phyloP scores from a whole-genome alignment of 2,797 vertebrate genomes.

The Cynodonichthys magdalenae region DNA sequence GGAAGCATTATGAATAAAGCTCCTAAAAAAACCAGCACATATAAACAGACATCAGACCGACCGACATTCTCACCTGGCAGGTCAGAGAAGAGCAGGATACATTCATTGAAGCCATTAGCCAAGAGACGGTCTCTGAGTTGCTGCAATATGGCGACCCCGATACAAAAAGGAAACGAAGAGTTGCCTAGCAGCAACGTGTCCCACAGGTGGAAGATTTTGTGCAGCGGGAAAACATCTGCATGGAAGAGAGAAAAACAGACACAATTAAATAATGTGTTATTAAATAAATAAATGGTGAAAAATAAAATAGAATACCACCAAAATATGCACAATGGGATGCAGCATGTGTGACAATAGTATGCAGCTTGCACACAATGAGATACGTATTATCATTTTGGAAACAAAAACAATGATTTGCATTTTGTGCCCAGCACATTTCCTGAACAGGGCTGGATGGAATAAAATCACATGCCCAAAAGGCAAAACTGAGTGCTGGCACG shows the following conservation, averaged over 20 bases:
- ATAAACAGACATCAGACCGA: background rate
- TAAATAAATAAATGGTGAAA: slow-evolving; percentile 11
- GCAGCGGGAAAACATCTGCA: slow-evolving; percentile 84
- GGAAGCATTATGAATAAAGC: background rate
- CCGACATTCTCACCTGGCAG: slow-evolving; percentile 87
- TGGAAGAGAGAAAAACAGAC: slow-evolving; percentile 21
- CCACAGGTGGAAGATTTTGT: slow-evolving; percentile 99
- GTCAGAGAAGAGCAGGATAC: slow-evolving; percentile 98
- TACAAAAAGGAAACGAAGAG: slow-evolving; percentile 97
- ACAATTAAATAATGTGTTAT: slow-evolving; percentile 31
- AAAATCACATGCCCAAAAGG: slow-evolving; percentile 39
- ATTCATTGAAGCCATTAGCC: slow-evolving; percentile 98
- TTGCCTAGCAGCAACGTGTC: slow-evolving; percentile 96
- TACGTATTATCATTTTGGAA: slow-evolving; percentile 24
- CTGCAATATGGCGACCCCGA: slow-evolving; percentile 97
- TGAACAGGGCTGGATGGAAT: slow-evolving; percentile 30
- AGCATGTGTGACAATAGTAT: slow-evolving; percentile 18
- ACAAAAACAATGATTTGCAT: slow-evolving; percentile 61
- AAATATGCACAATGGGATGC: slow-evolving; percentile 27
- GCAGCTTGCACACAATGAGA: slow-evolving; percentile 15
- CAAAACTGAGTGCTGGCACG: slow-evolving; percentile 39
- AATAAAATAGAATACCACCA: slow-evolving; percentile 17
- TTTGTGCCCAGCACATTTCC: slow-evolving; percentile 30
- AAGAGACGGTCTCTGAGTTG: slow-evolving; percentile 94
- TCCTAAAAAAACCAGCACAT: background rate